These are phyloP conservation scores for Menidia beryllina DNA, from an alignment of 2,113 vertebrate genomes.

Conservation along the genomic window DNA sequence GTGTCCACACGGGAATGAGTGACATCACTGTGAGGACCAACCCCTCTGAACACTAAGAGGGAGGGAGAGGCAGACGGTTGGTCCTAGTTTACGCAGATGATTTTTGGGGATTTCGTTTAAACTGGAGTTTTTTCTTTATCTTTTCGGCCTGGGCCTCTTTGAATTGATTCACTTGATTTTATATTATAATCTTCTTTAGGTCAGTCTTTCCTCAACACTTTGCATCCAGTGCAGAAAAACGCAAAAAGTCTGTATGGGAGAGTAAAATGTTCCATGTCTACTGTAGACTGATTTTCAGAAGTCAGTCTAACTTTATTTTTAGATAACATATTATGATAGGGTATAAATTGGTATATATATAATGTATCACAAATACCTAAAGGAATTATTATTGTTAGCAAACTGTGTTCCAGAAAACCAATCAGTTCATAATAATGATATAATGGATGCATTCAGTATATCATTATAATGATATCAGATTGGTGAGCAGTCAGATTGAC, in stretches of 20 bases:
- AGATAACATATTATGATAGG: too few species aligned
- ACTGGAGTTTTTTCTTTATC: constrained; percentile 31
- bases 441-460: too few species aligned
- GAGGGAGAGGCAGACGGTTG: constrained; percentile 11
- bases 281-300: too few species aligned
- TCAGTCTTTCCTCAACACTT: constrained; percentile 10
- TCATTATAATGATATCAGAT: too few species aligned
- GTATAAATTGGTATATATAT: too few species aligned
- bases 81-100: background rate
- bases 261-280: background rate
- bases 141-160: background rate
- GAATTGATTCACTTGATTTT: constrained; percentile 9
- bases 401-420: too few species aligned
- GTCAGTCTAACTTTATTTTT: too few species aligned
- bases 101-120: constrained; percentile 28
- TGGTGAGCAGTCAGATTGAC: too few species aligned
- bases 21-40: constrained; percentile 76
- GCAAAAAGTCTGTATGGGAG: background rate
- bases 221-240: background rate
- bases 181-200: background rate
- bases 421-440: too few species aligned
- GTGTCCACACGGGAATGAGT: constrained; percentile 61
- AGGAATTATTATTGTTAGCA: too few species aligned
- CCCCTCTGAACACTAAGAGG: constrained; percentile 49
- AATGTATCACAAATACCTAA: too few species aligned